Conservation (phyloP, 2,888 invertebrate genomes). For the Tenthredo scrophulariae region DNA sequence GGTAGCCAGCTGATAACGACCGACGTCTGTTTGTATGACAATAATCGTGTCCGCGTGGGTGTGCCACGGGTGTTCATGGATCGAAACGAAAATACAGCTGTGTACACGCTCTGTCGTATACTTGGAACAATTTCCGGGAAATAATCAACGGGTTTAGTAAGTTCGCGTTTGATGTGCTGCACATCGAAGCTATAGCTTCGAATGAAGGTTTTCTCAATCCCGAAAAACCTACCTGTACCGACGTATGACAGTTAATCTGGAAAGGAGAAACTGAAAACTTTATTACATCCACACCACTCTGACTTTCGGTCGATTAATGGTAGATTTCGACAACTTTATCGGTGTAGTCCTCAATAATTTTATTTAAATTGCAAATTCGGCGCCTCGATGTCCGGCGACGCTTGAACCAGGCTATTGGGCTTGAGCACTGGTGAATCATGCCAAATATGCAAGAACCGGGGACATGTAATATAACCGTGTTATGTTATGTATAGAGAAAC, state of each 20-base stretch:
- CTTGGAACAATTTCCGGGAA: background rate
- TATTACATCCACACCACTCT: background rate
- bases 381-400: conserved; percentile 36
- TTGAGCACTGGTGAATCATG: conserved; percentile 43
- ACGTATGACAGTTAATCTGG: background rate
- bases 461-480: conserved; percentile 40
- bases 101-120: conserved; percentile 1
- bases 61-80: background rate
- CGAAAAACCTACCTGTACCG: background rate
- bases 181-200: background rate
- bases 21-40: background rate
- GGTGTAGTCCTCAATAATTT: conserved; percentile 4
- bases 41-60: conserved; percentile 7
- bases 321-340: conserved; percentile 2
- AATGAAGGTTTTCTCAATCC: background rate
- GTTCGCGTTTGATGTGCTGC: background rate
- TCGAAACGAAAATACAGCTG: conserved; percentile 36
- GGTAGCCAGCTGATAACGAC: background rate
- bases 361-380: background rate
- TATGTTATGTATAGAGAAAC: background rate
- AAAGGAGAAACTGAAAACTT: background rate
- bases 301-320: background rate
- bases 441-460: conserved; percentile 50
- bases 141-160: conserved; percentile 19
- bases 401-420: conserved; percentile 17